A percentile compares a stretch with the other conserved stretches of the same genome.
Conservation (phyloP, 2,888 invertebrate genomes). For the Timema cristinae region DNA sequence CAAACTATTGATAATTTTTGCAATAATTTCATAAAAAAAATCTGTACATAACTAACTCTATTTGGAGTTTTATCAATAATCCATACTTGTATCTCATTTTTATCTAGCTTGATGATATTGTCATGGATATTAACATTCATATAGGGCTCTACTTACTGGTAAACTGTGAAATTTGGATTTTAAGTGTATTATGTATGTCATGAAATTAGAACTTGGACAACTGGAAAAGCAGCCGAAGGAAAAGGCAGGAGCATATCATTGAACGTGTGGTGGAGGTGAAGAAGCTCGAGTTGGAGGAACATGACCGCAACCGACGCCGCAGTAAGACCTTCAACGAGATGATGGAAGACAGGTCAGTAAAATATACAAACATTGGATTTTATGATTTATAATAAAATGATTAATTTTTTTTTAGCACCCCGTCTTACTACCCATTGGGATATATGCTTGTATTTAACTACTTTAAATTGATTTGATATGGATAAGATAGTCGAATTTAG, state of each 20-base stretch:
- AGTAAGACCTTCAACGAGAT: constrained; percentile 94
- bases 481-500: too few relatives aligned
- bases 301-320: constrained; percentile 66
- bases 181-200: constrained; percentile 25
- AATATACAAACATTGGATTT: constrained; percentile 9
- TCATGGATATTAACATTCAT: too few relatives aligned
- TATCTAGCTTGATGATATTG: too few relatives aligned
- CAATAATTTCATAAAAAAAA: too few relatives aligned
- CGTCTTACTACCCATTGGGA: neutral
- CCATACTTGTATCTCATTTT: too few relatives aligned
- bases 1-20: too few relatives aligned
- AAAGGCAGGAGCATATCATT: constrained; percentile 86
- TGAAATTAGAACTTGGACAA: constrained; percentile 76
- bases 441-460: too few relatives aligned
- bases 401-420: neutral
- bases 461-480: neutral
- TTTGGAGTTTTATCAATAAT: too few relatives aligned
- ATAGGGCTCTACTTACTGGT: too few relatives aligned
- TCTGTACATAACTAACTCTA: too few relatives aligned
- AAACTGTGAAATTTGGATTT: neutral
- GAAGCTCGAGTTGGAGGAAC: constrained; percentile 75
- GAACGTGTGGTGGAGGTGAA: constrained; percentile 87
- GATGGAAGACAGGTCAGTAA: constrained; percentile 75
- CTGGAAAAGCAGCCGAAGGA: constrained; percentile 90
- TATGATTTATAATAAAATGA: too few relatives aligned